Conservation (phyloP, 2,888 invertebrate species). For the Agrotis segetum region DNA sequence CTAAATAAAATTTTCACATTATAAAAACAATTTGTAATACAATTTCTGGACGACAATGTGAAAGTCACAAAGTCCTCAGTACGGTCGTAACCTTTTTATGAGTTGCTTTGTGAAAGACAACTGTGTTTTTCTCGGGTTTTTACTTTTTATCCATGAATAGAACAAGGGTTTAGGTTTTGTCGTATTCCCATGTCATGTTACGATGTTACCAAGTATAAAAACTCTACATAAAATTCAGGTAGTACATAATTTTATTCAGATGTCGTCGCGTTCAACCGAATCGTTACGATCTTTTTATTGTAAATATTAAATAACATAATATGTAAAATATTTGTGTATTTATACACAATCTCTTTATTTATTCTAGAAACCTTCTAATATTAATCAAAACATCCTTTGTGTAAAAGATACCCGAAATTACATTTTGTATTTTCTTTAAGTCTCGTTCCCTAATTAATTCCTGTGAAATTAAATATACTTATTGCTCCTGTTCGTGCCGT, state of each 20-base stretch:
- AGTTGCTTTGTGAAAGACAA: slow-evolving; percentile 45
- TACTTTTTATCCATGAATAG: slow-evolving; percentile 49
- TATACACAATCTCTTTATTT: slow-evolving; percentile 54
- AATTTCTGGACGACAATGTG: slow-evolving; percentile 49
- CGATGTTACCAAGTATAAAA: slow-evolving; percentile 31
- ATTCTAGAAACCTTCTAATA: slow-evolving; percentile 52
- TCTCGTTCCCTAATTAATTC: slow-evolving; percentile 67
- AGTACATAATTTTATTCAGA: slow-evolving; percentile 32
- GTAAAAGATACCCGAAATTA: slow-evolving; percentile 63
- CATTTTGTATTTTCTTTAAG: slow-evolving; percentile 66
- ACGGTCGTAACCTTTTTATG: slow-evolving; percentile 61
- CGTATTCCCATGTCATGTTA: slow-evolving; percentile 33
- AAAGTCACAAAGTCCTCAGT: slow-evolving; percentile 43
- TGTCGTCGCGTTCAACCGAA: slow-evolving; percentile 39
- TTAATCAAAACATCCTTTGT: slow-evolving; percentile 64
- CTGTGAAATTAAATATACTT: slow-evolving; percentile 66
- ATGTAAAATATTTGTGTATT: slow-evolving; percentile 25
- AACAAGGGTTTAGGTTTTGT: slow-evolving; percentile 47
- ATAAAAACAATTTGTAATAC: slow-evolving; percentile 50
- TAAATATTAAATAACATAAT: slow-evolving; percentile 37
- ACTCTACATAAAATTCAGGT: neutral
- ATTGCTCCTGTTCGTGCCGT: slow-evolving; percentile 56
- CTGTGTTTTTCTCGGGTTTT: slow-evolving; percentile 50
- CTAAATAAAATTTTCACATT: slow-evolving; percentile 49
- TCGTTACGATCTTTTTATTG: slow-evolving; percentile 47